phyloP scores from a whole-genome alignment of 2,113 vertebrate genomes.

The Brachyhypopomus gauderio region DNA sequence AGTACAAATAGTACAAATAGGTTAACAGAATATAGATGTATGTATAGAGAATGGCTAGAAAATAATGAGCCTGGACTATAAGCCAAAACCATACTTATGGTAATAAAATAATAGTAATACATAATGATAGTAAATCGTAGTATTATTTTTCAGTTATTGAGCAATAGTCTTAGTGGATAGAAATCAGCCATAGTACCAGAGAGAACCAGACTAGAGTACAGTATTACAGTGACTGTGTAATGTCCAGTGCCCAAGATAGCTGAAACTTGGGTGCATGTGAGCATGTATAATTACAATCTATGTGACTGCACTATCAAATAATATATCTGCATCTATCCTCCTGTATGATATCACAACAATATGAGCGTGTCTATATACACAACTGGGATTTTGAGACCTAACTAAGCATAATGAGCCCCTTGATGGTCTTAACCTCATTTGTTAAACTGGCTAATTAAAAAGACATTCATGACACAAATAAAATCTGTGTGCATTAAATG shows the following conservation, averaged over 20 bases:
- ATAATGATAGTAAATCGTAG: too few relatives aligned
- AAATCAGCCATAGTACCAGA: not conserved
- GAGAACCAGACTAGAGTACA: not conserved
- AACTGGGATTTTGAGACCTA: constrained; percentile 53
- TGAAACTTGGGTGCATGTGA: constrained; percentile 32
- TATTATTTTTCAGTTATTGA: not conserved
- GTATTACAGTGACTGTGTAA: constrained; percentile 1
- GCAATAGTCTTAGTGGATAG: not conserved
- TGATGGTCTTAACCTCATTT: constrained; percentile 54
- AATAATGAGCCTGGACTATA: not conserved
- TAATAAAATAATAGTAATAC: too few relatives aligned
- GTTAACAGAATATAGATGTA: not conserved
- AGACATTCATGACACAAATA: constrained; percentile 56
- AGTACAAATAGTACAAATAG: not conserved
- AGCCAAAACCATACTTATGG: not conserved
- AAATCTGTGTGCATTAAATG: constrained; percentile 54
- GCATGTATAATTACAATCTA: constrained; percentile 40
- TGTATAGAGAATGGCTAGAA: not conserved
- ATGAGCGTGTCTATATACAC: constrained; percentile 40
- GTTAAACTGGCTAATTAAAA: constrained; percentile 60
- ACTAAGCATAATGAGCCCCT: constrained; percentile 55
- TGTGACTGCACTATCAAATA: constrained; percentile 32
- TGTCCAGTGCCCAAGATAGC: constrained; percentile 47
- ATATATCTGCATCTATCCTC: constrained; percentile 25
- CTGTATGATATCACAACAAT: constrained; percentile 47